These are phyloP conservation scores for Semnornis frantzii DNA, from an alignment of 2,113 vertebrate species.

Conservation along the genomic window DNA sequence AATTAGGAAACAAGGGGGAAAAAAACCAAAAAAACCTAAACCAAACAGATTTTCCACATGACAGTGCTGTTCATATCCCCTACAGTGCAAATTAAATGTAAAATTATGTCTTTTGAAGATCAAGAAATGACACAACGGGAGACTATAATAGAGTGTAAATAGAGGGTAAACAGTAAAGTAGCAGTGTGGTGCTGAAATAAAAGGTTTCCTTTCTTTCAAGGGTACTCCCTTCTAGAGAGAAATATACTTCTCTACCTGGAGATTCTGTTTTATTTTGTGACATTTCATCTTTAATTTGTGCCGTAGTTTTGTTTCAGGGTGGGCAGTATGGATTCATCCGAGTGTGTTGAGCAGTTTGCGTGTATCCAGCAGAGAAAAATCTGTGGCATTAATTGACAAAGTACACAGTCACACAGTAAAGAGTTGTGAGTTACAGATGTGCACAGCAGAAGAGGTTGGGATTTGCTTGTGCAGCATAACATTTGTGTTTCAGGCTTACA, in stretches of 20 bases:
- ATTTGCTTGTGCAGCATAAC: background rate
- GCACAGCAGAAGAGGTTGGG: accelerated
- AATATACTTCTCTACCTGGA: background rate
- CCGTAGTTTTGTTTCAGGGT: background rate
- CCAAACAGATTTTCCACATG: background rate
- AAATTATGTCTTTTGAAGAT: background rate
- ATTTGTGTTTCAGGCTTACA: background rate
- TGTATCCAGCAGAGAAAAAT: background rate
- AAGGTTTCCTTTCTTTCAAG: background rate
- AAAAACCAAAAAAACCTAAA: background rate
- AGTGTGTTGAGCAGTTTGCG: background rate
- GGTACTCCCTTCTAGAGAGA: background rate
- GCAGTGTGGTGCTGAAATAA: background rate
- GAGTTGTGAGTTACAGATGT: accelerated
- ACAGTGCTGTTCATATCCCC: background rate
- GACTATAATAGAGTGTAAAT: background rate
- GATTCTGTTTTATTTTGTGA: background rate
- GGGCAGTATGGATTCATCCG: background rate
- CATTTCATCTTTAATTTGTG: background rate
- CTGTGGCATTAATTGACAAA: background rate
- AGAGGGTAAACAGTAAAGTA: background rate
- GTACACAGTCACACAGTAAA: background rate
- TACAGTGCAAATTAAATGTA: background rate
- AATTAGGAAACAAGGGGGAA: background rate
- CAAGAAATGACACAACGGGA: background rate